A percentile compares a stretch with the other conserved stretches of the same genome.
These are phyloP conservation scores for Linurgus olivaceus DNA, from an alignment of 2,797 vertebrate species.

Conservation along the genomic window DNA sequence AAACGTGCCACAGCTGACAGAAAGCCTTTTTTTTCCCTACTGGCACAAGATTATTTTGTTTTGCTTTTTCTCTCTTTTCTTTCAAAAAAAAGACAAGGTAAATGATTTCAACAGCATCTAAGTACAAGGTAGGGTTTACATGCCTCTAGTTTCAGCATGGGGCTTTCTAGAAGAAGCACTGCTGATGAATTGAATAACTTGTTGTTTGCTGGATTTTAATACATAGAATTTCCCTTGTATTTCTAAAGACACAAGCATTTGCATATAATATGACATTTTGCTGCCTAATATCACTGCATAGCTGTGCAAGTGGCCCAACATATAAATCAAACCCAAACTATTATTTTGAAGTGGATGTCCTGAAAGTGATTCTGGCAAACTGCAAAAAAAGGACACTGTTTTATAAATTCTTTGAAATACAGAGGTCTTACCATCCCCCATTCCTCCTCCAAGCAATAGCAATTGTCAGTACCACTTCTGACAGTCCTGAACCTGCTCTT, in stretches of 20 bases:
- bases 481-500: neutral
- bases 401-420: neutral
- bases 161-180: neutral
- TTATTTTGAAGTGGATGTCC: conserved; percentile 6
- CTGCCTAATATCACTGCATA: neutral
- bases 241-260: neutral
- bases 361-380: neutral
- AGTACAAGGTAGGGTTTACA: neutral
- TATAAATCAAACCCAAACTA: neutral
- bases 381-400: neutral
- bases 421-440: neutral
- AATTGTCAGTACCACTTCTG: neutral
- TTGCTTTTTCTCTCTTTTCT: neutral
- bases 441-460: neutral
- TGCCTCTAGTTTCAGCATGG: neutral
- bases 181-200: neutral
- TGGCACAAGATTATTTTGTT: conserved; percentile 1
- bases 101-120: neutral
- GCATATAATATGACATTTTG: neutral
- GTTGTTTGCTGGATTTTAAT: neutral
- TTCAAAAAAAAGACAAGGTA: neutral
- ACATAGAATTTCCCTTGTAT: neutral
- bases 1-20: conserved; percentile 70
- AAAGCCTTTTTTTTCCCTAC: neutral
- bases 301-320: neutral